Percentiles rank a stretch among this genome's conserved stretches.
phyloP scores from a whole-genome alignment of 2,888 invertebrate species.

The Biston betularia region DNA sequence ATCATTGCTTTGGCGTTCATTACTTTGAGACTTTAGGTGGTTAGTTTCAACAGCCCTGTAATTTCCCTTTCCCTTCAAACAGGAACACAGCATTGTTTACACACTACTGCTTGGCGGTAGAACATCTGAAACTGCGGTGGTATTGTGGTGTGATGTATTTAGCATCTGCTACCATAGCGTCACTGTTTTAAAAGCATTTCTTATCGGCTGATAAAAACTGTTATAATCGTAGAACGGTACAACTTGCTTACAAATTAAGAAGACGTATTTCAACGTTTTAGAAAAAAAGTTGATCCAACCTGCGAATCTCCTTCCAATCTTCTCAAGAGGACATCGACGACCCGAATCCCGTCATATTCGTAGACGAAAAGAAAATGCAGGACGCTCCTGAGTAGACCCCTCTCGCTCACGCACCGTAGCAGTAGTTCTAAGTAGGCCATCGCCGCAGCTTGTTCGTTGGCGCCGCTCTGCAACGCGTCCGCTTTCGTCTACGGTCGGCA shows the following conservation, averaged over 20 bases:
- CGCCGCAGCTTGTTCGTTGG: conserved; percentile 95
- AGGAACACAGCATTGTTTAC: no score
- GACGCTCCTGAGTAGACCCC: conserved; percentile 93
- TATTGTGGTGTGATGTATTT: no score
- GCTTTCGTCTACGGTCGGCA: conserved; percentile 73
- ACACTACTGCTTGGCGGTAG: no score
- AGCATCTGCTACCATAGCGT: no score
- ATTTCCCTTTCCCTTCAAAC: no score
- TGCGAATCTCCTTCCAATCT: conserved; percentile 91
- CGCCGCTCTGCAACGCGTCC: conserved; percentile 90
- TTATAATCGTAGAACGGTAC: not conserved
- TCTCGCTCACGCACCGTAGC: conserved; percentile 94
- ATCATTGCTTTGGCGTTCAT: no score
- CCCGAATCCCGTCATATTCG: conserved; percentile 93
- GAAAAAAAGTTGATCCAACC: conserved; percentile 76
- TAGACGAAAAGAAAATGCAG: conserved; percentile 93
- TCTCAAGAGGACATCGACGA: conserved; percentile 93
- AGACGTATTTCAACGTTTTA: not conserved
- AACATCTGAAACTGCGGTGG: no score
- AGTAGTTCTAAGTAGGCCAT: conserved; percentile 97
- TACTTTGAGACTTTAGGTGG: no score
- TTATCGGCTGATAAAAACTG: no score
- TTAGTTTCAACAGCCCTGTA: no score
- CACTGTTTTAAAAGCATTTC: no score
- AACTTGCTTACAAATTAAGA: no score